phyloP scores from a whole-genome alignment of 2,888 invertebrate genomes.

The Anodontia alba region DNA sequence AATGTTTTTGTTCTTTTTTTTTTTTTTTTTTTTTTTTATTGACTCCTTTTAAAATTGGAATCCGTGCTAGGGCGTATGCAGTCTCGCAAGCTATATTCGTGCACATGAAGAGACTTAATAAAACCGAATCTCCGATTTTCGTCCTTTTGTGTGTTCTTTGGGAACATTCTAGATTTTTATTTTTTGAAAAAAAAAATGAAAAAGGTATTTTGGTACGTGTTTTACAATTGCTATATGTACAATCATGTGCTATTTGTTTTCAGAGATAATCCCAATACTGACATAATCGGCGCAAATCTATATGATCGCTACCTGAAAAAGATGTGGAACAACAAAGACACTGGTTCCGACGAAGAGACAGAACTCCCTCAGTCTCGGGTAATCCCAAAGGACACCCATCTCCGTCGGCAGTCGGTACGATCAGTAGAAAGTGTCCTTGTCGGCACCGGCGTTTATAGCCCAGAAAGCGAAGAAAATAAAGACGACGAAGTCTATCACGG shows the following conservation, averaged over 20 bases:
- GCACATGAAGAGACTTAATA: too few species aligned
- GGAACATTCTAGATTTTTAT: too few species aligned
- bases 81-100: too few species aligned
- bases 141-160: too few species aligned
- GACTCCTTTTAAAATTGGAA: too few species aligned
- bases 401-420: conserved; percentile 80
- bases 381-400: conserved; percentile 75
- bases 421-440: conserved; percentile 80
- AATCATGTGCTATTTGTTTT: conserved; percentile 37
- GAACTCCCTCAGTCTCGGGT: conserved; percentile 76
- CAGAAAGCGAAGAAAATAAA: conserved; percentile 60
- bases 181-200: too few species aligned
- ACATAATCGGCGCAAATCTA: conserved; percentile 84
- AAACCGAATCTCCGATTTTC: too few species aligned
- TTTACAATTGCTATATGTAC: background rate
- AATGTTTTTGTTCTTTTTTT: too few species aligned
- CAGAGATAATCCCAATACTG: conserved; percentile 84
- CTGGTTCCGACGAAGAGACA: conserved; percentile 36
- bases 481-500: conserved; percentile 78
- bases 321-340: conserved; percentile 49
- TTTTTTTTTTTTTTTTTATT: too few species aligned
- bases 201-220: too few species aligned
- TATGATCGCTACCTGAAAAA: conserved; percentile 79
- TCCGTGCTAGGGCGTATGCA: too few species aligned
- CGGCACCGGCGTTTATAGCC: conserved; percentile 83